These are phyloP conservation scores for Hypolimnas misippus DNA, from an alignment of 2,888 invertebrate species.

Conservation along the genomic window DNA sequence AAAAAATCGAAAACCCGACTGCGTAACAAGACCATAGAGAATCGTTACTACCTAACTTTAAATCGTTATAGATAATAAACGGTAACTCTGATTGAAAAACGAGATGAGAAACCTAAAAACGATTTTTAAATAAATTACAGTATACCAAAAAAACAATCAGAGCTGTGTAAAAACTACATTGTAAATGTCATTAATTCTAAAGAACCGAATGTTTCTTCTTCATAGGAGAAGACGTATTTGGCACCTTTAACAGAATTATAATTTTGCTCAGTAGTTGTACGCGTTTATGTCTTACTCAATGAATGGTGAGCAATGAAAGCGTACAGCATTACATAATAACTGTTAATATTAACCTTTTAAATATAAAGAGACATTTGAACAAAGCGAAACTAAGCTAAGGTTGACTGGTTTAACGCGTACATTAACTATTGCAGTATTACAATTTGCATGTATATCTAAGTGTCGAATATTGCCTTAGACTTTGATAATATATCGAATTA, in stretches of 20 bases:
- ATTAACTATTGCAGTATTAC: conserved; percentile 4
- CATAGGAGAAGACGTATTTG: too few species aligned
- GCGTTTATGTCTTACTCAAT: background rate
- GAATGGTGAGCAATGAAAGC: background rate
- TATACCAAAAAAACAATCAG: too few species aligned
- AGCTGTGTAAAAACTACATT: too few species aligned
- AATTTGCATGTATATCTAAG: background rate
- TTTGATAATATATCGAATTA: background rate
- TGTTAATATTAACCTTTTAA: conserved; percentile 6
- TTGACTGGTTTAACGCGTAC: conserved; percentile 9
- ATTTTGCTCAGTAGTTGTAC: background rate
- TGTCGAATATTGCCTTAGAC: background rate
- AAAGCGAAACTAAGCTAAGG: conserved; percentile 10
- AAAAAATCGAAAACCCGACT: too few species aligned
- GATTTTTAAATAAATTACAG: too few species aligned
- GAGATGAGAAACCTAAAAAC: too few species aligned
- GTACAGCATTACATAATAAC: background rate
- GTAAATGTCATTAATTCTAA: too few species aligned
- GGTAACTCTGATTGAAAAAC: too few species aligned
- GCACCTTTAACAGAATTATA: background rate
- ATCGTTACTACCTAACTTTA: too few species aligned
- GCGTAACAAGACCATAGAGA: too few species aligned
- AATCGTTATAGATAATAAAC: too few species aligned
- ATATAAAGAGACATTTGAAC: background rate
- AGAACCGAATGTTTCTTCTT: too few species aligned